A percentile compares a stretch with the other conserved stretches of the same genome.
Conservation (phyloP, 1,140 invertebrate species). For the Stegodyphus dumicola region DNA sequence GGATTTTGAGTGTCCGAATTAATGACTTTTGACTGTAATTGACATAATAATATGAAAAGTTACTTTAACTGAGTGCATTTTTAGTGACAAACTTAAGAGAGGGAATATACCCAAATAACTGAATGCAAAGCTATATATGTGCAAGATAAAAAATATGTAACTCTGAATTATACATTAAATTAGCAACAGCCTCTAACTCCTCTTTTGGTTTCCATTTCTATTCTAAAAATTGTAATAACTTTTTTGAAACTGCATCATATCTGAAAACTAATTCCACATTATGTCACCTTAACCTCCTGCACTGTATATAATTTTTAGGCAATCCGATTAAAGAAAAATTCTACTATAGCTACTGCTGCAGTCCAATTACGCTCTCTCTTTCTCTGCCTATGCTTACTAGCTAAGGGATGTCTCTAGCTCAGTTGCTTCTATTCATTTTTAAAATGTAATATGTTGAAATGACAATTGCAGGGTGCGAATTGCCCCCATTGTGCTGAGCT, state of each 20-base stretch:
- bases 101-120: background rate
- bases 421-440: background rate
- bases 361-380: no score
- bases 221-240: no score
- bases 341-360: no score
- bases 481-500: background rate
- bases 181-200: background rate
- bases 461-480: background rate
- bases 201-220: background rate
- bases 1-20: no score
- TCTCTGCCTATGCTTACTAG: no score
- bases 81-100: background rate
- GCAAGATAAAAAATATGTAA: background rate
- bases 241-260: no score
- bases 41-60: background rate
- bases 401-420: background rate
- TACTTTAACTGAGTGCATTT: background rate
- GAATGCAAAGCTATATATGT: background rate
- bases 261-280: no score
- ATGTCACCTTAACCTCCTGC: no score
- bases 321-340: no score
- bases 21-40: no score
- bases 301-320: no score
- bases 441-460: background rate
- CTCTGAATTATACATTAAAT: background rate